These are phyloP conservation scores for Diachasma alloeum DNA, from an alignment of 1,140 invertebrate genomes.

Conservation along the genomic window DNA sequence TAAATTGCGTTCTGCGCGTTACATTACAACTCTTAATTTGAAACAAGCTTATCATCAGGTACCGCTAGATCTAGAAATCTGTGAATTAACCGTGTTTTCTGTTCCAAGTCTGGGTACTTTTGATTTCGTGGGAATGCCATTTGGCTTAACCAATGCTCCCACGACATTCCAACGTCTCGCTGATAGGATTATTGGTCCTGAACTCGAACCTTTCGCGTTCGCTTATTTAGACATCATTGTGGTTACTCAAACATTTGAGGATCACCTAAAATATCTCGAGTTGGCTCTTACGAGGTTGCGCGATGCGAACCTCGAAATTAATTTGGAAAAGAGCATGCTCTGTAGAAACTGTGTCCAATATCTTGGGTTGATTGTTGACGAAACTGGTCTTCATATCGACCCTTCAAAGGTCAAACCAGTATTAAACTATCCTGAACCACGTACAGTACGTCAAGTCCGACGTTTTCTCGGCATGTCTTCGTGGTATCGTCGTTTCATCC, in stretches of 20 bases:
- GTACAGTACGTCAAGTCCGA: slow-evolving; percentile 40
- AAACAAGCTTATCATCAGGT: no score
- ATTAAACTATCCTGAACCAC: slow-evolving; percentile 39
- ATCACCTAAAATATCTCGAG: slow-evolving; percentile 48
- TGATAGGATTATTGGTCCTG: slow-evolving; percentile 36
- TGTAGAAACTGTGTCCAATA: slow-evolving; percentile 42
- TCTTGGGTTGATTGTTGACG: slow-evolving; percentile 23
- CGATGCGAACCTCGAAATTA: no score
- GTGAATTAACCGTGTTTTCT: no score
- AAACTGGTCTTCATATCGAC: neutral
- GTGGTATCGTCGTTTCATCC: slow-evolving; percentile 58
- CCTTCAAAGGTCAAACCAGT: slow-evolving; percentile 28
- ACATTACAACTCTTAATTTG: no score
- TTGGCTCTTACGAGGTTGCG: slow-evolving; percentile 46
- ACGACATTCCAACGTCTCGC: slow-evolving; percentile 57
- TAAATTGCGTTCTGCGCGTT: no score
- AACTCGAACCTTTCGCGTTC: slow-evolving; percentile 35
- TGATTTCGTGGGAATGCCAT: slow-evolving; percentile 58
- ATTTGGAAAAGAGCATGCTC: slow-evolving; percentile 59
- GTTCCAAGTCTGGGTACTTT: slow-evolving; percentile 49
- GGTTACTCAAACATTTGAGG: slow-evolving; percentile 46
- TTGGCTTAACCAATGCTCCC: slow-evolving; percentile 54
- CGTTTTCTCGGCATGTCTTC: slow-evolving; percentile 46
- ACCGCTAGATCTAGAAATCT: no score
- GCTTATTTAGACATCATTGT: slow-evolving; percentile 60